Evolutionary conservation across 1,140 invertebrate species (phyloP), one percentile per base, ranked within the genome.

Genomic region (Eupristina koningsbergeri): DNA sequence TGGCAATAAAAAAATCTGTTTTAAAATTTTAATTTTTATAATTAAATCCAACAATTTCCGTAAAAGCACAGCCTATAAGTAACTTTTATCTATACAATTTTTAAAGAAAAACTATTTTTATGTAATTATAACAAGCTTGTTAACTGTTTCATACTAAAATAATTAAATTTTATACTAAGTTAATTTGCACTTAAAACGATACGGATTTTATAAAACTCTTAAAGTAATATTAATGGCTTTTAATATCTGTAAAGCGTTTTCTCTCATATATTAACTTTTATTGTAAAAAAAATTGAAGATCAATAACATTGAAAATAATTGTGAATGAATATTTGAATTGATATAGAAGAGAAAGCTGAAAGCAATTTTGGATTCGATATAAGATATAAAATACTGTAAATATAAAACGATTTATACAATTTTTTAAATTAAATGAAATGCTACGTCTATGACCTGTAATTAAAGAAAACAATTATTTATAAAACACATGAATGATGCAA

Each of bases 1-100:
- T 85, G 84, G 79, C 84, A 85, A 85, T 85, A 85, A 85, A n/a
- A n/a, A n/a, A 80, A 85, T 71, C 47, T 81, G 41, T 79, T 73
- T 80, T 79, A 80, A n/a, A 80, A 78, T 73, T 83, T 83, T 78
- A 61, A 78, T 74, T 84, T 79, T 22, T 69, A 13, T 83, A 77
- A 67, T 82, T 79, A 75, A 73, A 78, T 80, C 71, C 58, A 83
- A 79, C 82, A 64, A 80, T 53, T 74, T 79, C 41, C 64, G 26
- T 53, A 84, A 78, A 53, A 67, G 3, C 31, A 74, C 39, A 67
- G 74, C 41, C 74, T 73, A 73, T 17, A 34, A 47, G 50, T n/a
- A 31, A 80, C 13, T 80, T 77, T 80, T 34, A 79, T 71, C 13
- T 63, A 5, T 13, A 67, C 8, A 78, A 83, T 71, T 64, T 39